These are phyloP conservation scores for Galerucella pusilla DNA, from an alignment of 2,888 invertebrate genomes.

Conservation along the genomic window DNA sequence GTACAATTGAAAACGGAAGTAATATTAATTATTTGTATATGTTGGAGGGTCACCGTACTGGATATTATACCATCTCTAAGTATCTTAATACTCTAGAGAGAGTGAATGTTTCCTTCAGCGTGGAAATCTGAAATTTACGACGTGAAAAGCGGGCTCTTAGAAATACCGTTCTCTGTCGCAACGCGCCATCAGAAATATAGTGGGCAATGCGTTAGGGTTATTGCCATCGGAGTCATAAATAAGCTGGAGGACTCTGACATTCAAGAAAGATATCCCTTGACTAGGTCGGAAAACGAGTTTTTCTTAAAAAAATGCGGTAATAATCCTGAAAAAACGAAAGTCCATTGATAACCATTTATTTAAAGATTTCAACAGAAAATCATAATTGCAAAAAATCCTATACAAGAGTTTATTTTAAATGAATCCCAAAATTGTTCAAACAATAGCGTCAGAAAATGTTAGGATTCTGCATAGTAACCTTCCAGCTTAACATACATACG, in stretches of 20 bases:
- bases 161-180: conserved; percentile 36
- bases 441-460: too few relatives aligned
- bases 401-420: too few relatives aligned
- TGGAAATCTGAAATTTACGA: conserved; percentile 44
- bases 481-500: too few relatives aligned
- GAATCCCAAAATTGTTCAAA: too few relatives aligned
- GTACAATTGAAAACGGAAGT: background rate
- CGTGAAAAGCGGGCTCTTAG: conserved; percentile 33
- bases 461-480: too few relatives aligned
- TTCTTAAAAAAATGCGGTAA: conserved; percentile 7
- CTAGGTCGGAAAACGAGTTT: conserved; percentile 8
- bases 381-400: background rate
- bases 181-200: conserved; percentile 42
- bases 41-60: conserved; percentile 18
- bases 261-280: background rate
- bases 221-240: conserved; percentile 43
- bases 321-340: background rate
- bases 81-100: conserved; percentile 17
- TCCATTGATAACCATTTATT: background rate
- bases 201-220: conserved; percentile 45
- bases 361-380: background rate
- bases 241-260: conserved; percentile 33
- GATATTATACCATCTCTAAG: conserved; percentile 13
- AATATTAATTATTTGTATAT: conserved; percentile 6
- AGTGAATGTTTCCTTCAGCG: conserved; percentile 28